A percentile compares a stretch with the other conserved stretches of the same genome.
These are phyloP conservation scores for Pygocentrus nattereri DNA, from an alignment of 2,797 vertebrate species.

Conservation along the genomic window DNA sequence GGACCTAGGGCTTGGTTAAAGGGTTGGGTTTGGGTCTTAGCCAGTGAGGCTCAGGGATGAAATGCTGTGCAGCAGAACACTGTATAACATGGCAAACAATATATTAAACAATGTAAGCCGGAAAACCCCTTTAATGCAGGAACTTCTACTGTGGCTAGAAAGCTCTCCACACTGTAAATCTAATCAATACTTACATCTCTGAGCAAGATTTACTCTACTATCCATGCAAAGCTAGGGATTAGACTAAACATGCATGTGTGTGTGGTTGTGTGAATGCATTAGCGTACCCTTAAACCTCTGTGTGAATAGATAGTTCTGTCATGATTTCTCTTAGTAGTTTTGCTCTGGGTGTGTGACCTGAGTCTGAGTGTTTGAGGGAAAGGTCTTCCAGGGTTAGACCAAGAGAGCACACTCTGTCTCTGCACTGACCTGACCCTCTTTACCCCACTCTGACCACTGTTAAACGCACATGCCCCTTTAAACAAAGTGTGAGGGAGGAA, in stretches of 20 bases:
- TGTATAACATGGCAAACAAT: too few species aligned
- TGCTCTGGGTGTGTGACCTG: slow-evolving; percentile 68
- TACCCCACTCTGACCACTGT: slow-evolving; percentile 42
- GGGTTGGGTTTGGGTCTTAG: too few species aligned
- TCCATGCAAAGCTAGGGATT: slow-evolving; percentile 71
- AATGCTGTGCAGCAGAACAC: too few species aligned
- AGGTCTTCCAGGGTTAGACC: slow-evolving; percentile 68
- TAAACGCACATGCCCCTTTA: slow-evolving; percentile 59
- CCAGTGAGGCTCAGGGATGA: too few species aligned
- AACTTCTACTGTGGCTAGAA: slow-evolving; percentile 7
- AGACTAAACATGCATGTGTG: slow-evolving; percentile 55
- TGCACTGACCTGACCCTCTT: slow-evolving; percentile 23
- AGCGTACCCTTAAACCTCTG: slow-evolving; percentile 41
- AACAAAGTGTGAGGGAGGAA: slow-evolving; percentile 53
- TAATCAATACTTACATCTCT: slow-evolving; percentile 77
- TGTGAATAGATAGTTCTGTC: slow-evolving; percentile 67
- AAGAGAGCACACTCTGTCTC: slow-evolving; percentile 21
- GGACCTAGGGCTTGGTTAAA: too few species aligned
- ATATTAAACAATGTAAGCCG: too few species aligned
- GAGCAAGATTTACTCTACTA: slow-evolving; percentile 65
- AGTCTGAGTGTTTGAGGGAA: slow-evolving; percentile 64
- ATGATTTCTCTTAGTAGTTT: slow-evolving; percentile 57
- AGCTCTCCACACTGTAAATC: slow-evolving; percentile 65
- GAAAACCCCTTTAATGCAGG: slow-evolving; percentile 4
- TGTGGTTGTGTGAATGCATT: slow-evolving; percentile 22